Percentiles rank a stretch among this genome's conserved stretches.
Conservation (phyloP, 2,797 vertebrate genomes). For the Falco naumanni region DNA sequence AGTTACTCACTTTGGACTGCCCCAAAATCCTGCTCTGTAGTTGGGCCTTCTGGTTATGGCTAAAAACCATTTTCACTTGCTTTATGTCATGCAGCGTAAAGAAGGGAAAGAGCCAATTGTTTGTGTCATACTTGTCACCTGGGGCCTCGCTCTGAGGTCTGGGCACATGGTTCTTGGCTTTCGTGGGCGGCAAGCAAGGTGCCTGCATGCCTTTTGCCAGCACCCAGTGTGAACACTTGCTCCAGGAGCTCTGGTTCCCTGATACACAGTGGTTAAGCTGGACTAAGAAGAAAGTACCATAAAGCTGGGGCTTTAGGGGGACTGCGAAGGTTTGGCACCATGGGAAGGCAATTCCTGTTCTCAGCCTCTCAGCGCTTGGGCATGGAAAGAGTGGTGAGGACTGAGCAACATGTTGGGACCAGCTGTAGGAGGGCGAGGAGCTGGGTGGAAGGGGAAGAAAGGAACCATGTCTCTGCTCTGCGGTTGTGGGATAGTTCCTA, state of each 20-base stretch:
- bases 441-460: not conserved
- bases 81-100: not conserved
- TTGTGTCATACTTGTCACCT: not conserved
- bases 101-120: not conserved
- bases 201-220: not conserved
- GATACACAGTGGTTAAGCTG: not conserved
- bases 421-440: not conserved
- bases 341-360: not conserved
- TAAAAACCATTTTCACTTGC: not conserved
- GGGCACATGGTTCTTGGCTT: not conserved
- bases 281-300: not conserved
- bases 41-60: not conserved
- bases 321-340: fast-evolving
- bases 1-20: not conserved
- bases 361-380: not conserved
- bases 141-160: not conserved
- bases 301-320: not conserved
- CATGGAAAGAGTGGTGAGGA: fast-evolving
- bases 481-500: not conserved
- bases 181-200: not conserved
- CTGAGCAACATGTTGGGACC: not conserved
- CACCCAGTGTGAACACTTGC: fast-evolving
- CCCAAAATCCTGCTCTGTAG: not conserved
- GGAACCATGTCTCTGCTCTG: not conserved
- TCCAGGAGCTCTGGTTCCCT: not conserved